phyloP scores from a whole-genome alignment of 2,888 invertebrate genomes.

The Tipula helvola region DNA sequence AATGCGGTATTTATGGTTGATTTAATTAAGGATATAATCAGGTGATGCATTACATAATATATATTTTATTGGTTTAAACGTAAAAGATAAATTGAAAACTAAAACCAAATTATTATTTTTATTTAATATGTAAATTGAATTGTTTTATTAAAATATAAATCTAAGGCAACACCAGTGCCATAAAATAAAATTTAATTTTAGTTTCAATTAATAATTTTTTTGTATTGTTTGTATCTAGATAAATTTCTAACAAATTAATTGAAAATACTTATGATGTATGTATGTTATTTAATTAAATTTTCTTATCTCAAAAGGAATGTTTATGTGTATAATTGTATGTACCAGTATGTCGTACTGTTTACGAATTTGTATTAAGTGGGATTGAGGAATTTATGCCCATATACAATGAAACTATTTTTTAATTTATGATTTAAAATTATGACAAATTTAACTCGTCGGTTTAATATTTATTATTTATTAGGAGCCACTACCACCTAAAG shows the following conservation, averaged over 20 bases:
- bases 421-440: background rate
- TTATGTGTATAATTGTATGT: background rate
- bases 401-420: background rate
- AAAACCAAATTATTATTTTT: background rate
- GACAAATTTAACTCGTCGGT: too few relatives aligned
- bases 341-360: background rate
- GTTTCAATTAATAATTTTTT: background rate
- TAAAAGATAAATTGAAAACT: background rate
- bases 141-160: background rate
- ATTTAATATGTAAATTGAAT: background rate
- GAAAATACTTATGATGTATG: background rate
- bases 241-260: background rate
- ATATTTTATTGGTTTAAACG: background rate
- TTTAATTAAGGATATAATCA: background rate
- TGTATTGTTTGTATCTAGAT: background rate
- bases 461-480: too few relatives aligned
- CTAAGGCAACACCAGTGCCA: background rate
- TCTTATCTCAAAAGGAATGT: background rate
- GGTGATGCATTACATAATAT: background rate
- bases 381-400: background rate
- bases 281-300: background rate
- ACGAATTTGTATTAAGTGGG: background rate
- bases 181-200: background rate
- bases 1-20: background rate
- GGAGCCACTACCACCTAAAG: too few relatives aligned